phyloP scores from a whole-genome alignment of 2,888 invertebrate genomes.

The Saturnia pavonia region DNA sequence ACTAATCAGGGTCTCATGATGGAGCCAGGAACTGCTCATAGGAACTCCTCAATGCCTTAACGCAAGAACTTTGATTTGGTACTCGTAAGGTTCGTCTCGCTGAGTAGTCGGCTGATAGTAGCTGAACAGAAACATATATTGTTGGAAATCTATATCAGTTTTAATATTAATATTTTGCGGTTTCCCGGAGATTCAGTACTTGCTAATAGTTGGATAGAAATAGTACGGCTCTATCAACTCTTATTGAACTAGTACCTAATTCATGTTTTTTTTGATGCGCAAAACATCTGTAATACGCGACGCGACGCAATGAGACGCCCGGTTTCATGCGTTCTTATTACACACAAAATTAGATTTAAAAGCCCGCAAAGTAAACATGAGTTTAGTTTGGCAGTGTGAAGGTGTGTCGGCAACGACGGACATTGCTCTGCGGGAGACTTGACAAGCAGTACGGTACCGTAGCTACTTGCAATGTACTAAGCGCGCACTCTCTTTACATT shows the following conservation, averaged over 20 bases:
- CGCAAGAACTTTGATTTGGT: no score
- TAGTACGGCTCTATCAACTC: no score
- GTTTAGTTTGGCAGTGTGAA: neutral
- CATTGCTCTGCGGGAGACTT: conserved; percentile 28
- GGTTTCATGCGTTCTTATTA: conserved; percentile 25
- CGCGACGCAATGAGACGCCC: conserved; percentile 26
- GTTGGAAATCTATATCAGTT: no score
- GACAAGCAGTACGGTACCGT: conserved; percentile 19
- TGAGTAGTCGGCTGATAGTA: no score
- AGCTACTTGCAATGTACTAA: conserved; percentile 22
- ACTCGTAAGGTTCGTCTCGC: no score
- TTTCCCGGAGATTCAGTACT: no score
- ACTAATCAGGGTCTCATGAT: no score
- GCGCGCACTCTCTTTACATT: conserved; percentile 43
- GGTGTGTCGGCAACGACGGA: conserved; percentile 19
- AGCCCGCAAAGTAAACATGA: neutral
- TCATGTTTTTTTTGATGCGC: conserved; percentile 61
- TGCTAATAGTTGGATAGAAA: no score
- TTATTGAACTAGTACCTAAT: conserved; percentile 57
- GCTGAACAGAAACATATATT: no score
- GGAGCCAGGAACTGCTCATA: no score
- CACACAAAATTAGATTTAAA: conserved; percentile 24
- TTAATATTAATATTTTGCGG: no score
- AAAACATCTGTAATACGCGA: conserved; percentile 50
- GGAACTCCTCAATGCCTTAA: no score